Evolutionary conservation across 2,113 vertebrate species (phyloP).

Genomic region (Smithornis capensis): DNA sequence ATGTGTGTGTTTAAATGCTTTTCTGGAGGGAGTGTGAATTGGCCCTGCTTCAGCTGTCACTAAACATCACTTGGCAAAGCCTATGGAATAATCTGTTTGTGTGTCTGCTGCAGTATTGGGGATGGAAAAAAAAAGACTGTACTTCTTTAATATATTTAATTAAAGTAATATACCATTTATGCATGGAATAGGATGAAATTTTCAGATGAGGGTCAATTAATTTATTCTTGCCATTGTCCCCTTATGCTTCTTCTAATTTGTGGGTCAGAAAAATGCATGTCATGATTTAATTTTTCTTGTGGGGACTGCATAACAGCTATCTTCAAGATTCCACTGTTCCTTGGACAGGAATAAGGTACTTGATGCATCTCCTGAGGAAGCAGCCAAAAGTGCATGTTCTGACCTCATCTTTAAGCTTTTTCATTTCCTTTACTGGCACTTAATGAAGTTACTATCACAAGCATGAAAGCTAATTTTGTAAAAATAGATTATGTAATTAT

Average conservation of each 20-base stretch:
- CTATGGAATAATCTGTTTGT: background rate
- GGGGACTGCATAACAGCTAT: background rate
- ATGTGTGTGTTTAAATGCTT: background rate
- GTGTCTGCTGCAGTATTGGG: background rate
- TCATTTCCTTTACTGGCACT: conserved; percentile 7
- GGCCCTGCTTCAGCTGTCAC: background rate
- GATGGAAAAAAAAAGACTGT: background rate
- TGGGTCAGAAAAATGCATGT: background rate
- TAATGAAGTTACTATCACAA: conserved; percentile 42
- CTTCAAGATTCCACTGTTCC: background rate
- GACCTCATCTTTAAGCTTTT: conserved; percentile 32
- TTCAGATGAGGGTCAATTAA: background rate
- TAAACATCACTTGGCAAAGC: background rate
- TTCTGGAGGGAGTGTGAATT: background rate
- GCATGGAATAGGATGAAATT: background rate
- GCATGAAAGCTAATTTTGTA: conserved; percentile 21
- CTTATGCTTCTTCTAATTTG: background rate
- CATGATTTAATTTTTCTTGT: background rate
- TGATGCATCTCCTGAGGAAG: background rate
- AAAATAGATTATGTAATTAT: conserved; percentile 8
- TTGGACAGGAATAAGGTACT: background rate
- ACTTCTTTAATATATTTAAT: background rate
- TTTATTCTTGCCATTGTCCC: background rate
- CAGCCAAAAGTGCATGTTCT: conserved; percentile 33
- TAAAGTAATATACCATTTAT: background rate